Evolutionary conservation across 2,888 invertebrate genomes (phyloP).

Genomic region (Scotopteryx bipunctaria): DNA sequence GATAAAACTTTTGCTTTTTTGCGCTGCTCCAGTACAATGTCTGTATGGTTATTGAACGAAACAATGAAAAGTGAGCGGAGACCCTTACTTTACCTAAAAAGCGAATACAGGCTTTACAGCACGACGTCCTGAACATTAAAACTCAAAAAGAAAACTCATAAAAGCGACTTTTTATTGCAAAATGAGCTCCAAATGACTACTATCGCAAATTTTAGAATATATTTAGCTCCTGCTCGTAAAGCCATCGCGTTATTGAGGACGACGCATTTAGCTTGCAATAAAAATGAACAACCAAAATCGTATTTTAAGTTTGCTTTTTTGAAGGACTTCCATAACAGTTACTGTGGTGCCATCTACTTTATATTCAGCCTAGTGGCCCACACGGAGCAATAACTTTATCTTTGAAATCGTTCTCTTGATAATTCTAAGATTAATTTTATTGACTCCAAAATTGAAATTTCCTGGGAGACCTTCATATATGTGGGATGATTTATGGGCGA

Average conservation of each 20-base stretch:
- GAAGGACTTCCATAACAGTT: constrained; percentile 40
- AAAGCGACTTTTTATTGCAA: constrained; percentile 40
- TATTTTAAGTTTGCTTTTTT: constrained; percentile 59
- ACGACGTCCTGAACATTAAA: constrained; percentile 35
- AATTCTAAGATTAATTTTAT: constrained; percentile 42
- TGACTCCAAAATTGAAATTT: constrained; percentile 38
- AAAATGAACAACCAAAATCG: constrained; percentile 63
- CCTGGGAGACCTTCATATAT: constrained; percentile 28
- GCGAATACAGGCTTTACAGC: constrained; percentile 33
- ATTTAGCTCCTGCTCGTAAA: constrained; percentile 61
- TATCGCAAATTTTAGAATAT: constrained; percentile 60
- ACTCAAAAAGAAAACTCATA: constrained; percentile 38
- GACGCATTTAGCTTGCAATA: constrained; percentile 69
- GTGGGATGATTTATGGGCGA: constrained; percentile 23
- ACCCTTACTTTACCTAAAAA: constrained; percentile 30
- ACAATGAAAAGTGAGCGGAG: too few relatives aligned
- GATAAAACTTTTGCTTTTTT: too few relatives aligned
- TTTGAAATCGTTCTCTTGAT: constrained; percentile 43
- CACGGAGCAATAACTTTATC: constrained; percentile 44
- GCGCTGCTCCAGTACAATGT: too few relatives aligned
- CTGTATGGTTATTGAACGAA: too few relatives aligned
- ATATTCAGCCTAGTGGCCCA: constrained; percentile 45
- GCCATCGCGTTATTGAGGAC: constrained; percentile 68
- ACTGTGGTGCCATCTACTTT: constrained; percentile 50
- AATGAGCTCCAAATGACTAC: constrained; percentile 50